A percentile compares a stretch with the other conserved stretches of the same genome.
phyloP scores from a whole-genome alignment of 2,113 vertebrate species.

The Rhodinocichla rosea region DNA sequence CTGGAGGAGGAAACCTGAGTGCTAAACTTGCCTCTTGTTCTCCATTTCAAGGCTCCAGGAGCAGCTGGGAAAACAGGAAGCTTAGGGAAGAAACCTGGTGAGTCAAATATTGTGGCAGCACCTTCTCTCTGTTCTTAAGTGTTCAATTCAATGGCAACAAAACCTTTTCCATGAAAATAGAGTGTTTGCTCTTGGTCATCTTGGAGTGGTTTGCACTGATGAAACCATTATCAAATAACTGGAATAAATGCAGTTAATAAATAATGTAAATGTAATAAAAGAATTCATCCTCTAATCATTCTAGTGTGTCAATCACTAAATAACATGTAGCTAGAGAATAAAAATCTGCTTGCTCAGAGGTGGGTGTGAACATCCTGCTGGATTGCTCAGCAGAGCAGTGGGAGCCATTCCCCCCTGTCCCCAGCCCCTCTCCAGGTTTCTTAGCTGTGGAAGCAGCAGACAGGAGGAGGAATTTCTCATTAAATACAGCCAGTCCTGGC shows the following conservation, averaged over 20 bases:
- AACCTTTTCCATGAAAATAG: background rate
- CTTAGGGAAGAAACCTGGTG: slow-evolving; percentile 98
- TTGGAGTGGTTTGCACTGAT: background rate
- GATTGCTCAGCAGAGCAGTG: background rate
- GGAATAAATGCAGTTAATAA: background rate
- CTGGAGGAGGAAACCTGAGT: background rate
- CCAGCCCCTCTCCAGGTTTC: background rate
- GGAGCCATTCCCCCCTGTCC: background rate
- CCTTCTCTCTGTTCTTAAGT: slow-evolving; percentile 19
- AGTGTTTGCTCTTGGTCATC: background rate
- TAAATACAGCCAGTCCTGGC: background rate
- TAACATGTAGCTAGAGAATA: background rate
- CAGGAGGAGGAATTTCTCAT: background rate
- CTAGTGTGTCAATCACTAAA: background rate
- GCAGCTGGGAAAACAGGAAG: slow-evolving; percentile 93
- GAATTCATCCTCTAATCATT: background rate
- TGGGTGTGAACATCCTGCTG: background rate
- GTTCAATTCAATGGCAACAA: background rate
- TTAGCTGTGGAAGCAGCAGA: background rate
- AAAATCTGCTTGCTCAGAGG: background rate
- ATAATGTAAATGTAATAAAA: background rate
- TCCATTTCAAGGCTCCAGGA: slow-evolving; percentile 84
- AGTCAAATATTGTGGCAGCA: slow-evolving; percentile 50
- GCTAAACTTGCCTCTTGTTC: slow-evolving; percentile 37
- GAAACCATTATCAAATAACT: background rate